Evolutionary conservation across 2,113 vertebrate species (phyloP).

Genomic region (Apteryx mantelli): DNA sequence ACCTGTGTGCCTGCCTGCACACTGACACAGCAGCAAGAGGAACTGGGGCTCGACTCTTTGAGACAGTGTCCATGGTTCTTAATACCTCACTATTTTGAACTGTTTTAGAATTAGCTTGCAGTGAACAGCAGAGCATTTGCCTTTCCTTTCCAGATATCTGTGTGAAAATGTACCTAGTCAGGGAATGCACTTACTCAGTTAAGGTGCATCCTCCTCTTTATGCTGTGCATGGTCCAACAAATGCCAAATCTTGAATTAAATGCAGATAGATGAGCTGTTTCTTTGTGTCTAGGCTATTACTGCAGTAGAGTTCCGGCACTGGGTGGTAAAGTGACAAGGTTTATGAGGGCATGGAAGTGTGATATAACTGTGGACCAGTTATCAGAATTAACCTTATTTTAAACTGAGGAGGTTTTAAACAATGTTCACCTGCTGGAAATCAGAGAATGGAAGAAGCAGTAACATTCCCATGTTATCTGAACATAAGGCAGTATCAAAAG

Average conservation of each 20-base stretch:
- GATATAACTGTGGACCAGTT: neutral
- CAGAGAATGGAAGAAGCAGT: neutral
- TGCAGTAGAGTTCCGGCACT: neutral
- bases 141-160: neutral
- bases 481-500: neutral
- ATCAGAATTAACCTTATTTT: neutral
- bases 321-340: neutral
- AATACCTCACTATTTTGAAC: neutral
- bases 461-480: neutral
- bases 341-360: neutral
- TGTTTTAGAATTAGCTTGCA: neutral
- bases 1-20: neutral
- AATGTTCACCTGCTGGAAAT: neutral
- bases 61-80: neutral
- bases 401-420: neutral
- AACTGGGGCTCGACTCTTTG: neutral
- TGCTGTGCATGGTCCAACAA: neutral
- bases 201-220: neutral
- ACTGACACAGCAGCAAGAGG: neutral
- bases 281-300: neutral
- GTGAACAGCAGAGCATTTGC: neutral
- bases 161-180: neutral
- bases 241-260: neutral
- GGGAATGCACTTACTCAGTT: neutral
- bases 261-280: neutral